phyloP scores from a whole-genome alignment of 2,888 invertebrate genomes.

The Agriopis marginaria region DNA sequence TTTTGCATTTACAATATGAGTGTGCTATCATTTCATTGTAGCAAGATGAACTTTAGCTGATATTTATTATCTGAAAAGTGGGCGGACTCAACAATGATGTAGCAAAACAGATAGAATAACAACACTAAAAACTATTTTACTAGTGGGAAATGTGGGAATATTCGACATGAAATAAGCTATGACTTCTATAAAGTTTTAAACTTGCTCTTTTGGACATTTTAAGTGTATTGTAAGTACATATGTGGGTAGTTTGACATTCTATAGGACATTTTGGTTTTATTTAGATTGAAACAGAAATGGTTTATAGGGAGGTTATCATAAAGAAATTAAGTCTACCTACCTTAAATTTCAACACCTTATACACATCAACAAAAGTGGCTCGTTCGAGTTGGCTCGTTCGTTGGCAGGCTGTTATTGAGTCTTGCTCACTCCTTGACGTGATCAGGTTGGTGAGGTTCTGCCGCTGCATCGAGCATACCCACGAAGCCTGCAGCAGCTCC shows the following conservation, averaged over 20 bases:
- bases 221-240: background rate
- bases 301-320: background rate
- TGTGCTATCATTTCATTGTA: no score
- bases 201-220: background rate
- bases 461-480: slow-evolving; percentile 95
- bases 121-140: background rate
- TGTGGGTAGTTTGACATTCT: background rate
- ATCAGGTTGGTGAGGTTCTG: slow-evolving; percentile 92
- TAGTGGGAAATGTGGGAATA: background rate
- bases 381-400: slow-evolving; percentile 79
- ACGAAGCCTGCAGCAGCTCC: slow-evolving; percentile 90
- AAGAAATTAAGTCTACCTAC: slow-evolving; percentile 68
- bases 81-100: slow-evolving; percentile 50
- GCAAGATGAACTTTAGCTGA: background rate
- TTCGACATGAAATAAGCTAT: background rate
- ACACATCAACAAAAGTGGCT: slow-evolving; percentile 91
- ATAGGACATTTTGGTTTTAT: background rate
- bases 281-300: background rate
- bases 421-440: slow-evolving; percentile 90
- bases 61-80: slow-evolving; percentile 51
- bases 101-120: slow-evolving; percentile 5
- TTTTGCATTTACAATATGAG: no score
- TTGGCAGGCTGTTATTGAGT: slow-evolving; percentile 92
- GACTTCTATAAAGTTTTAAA: background rate
- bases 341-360: slow-evolving; percentile 94